A percentile compares a stretch with the other conserved stretches of the same genome.
These are phyloP conservation scores for Leuctra nigra DNA, from an alignment of 2,888 invertebrate genomes.

Conservation along the genomic window DNA sequence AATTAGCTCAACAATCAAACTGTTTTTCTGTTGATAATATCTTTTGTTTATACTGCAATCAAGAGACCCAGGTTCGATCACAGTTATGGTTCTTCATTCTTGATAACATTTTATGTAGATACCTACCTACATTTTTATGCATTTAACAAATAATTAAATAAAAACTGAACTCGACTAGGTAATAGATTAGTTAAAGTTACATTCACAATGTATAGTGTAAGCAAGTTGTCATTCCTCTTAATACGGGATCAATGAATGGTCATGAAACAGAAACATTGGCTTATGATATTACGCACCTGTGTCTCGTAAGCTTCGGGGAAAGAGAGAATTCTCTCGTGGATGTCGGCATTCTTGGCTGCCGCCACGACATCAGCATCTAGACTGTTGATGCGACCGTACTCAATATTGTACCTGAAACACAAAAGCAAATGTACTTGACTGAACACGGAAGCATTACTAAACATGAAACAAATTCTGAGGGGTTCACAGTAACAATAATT, in stretches of 20 bases:
- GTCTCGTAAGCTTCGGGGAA: slow-evolving; percentile 88
- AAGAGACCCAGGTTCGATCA: too few species aligned
- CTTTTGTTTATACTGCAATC: background rate
- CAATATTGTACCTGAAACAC: slow-evolving; percentile 74
- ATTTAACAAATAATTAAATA: too few species aligned
- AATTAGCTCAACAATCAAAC: slow-evolving; percentile 17
- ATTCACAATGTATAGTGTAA: too few species aligned
- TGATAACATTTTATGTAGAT: too few species aligned
- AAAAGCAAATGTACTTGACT: background rate
- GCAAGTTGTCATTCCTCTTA: too few species aligned
- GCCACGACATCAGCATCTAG: slow-evolving; percentile 74
- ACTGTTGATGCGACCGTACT: slow-evolving; percentile 79
- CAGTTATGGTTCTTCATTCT: too few species aligned
- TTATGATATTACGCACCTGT: slow-evolving; percentile 54
- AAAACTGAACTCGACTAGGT: too few species aligned
- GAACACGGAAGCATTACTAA: too few species aligned
- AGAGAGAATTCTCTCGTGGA: slow-evolving; percentile 84
- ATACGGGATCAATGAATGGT: too few species aligned
- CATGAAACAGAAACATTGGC: too few species aligned
- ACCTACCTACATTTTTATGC: too few species aligned
- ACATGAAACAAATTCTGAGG: background rate
- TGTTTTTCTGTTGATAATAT: background rate
- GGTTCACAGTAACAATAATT: slow-evolving; percentile 11
- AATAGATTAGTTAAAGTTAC: too few species aligned
- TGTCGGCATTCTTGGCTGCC: slow-evolving; percentile 88